A percentile compares a stretch with the other conserved stretches of the same genome.
Conservation (phyloP, 2,797 vertebrate species). For the Molossus molossus region DNA sequence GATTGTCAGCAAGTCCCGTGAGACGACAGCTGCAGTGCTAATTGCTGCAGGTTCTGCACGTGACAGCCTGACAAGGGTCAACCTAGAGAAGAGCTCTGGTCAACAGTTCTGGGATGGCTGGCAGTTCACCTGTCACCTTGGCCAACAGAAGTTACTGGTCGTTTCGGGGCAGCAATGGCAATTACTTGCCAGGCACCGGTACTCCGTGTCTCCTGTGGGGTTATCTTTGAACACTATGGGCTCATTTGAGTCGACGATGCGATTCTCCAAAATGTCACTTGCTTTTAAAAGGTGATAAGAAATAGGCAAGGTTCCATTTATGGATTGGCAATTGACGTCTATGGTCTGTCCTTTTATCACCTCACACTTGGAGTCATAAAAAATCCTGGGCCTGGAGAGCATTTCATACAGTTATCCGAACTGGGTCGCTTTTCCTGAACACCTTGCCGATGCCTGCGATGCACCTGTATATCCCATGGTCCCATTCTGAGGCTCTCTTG, state of each 20-base stretch:
- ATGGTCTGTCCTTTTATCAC: conserved; percentile 88
- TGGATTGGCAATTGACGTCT: conserved; percentile 85
- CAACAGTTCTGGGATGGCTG: neutral
- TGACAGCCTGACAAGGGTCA: too few species aligned
- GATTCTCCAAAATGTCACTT: neutral
- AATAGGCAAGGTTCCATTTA: conserved; percentile 87
- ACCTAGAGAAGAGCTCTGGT: neutral
- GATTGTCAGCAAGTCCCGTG: neutral
- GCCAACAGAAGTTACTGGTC: conserved; percentile 86
- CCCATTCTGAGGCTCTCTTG: too few species aligned
- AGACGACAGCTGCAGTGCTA: neutral
- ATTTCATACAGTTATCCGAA: conserved; percentile 78
- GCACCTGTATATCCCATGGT: too few species aligned
- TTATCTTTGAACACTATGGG: conserved; percentile 86
- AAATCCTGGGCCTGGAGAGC: conserved; percentile 89
- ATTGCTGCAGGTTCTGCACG: neutral
- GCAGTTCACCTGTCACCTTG: conserved; percentile 83
- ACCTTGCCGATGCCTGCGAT: too few species aligned
- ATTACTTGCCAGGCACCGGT: conserved; percentile 88
- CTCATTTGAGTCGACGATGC: conserved; percentile 28
- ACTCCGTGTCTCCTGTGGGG: conserved; percentile 79
- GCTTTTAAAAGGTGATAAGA: conserved; percentile 40
- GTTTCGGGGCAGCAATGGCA: conserved; percentile 84
- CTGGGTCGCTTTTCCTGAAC: too few species aligned
- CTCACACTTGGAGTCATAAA: conserved; percentile 72